Conservation (phyloP, 1,140 invertebrate species). For the Listronotus oregonensis region DNA sequence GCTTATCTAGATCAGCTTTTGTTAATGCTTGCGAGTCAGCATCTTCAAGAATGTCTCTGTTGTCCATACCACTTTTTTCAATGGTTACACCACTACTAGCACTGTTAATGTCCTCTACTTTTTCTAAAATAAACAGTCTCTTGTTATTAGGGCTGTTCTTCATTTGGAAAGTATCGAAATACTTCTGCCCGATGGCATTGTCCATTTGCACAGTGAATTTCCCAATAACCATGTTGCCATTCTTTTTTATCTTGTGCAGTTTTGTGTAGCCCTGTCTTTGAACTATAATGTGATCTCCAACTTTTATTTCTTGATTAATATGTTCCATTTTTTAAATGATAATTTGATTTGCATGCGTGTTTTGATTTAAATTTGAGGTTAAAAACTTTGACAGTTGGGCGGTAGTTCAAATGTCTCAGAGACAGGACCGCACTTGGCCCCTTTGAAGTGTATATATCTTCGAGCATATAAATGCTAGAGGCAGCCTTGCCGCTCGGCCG, state of each 20-base stretch:
- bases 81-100: slow-evolving; percentile 61
- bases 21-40: slow-evolving; percentile 85
- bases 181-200: slow-evolving; percentile 72
- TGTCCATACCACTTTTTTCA: slow-evolving; percentile 73
- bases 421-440: too few relatives aligned
- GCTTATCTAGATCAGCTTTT: slow-evolving; percentile 77
- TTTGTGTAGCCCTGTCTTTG: slow-evolving; percentile 78
- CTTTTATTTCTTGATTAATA: slow-evolving; percentile 55
- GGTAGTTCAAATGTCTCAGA: too few relatives aligned
- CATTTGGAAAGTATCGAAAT: slow-evolving; percentile 82
- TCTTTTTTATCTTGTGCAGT: slow-evolving; percentile 70
- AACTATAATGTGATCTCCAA: slow-evolving; percentile 75
- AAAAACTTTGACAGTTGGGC: too few relatives aligned
- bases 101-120: slow-evolving; percentile 58
- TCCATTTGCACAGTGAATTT: slow-evolving; percentile 74
- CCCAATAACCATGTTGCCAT: slow-evolving; percentile 67
- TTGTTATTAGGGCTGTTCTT: slow-evolving; percentile 64
- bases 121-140: slow-evolving; percentile 63
- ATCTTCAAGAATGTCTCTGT: slow-evolving; percentile 82
- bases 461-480: too few relatives aligned
- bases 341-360: neutral
- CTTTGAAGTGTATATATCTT: too few relatives aligned
- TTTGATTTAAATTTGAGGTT: too few relatives aligned
- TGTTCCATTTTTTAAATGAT: slow-evolving; percentile 15
- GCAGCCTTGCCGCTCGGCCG: too few relatives aligned